Base-by-base conservation (phyloP, 2,113 vertebrate species). In the Cyprinus carpio region DNA sequence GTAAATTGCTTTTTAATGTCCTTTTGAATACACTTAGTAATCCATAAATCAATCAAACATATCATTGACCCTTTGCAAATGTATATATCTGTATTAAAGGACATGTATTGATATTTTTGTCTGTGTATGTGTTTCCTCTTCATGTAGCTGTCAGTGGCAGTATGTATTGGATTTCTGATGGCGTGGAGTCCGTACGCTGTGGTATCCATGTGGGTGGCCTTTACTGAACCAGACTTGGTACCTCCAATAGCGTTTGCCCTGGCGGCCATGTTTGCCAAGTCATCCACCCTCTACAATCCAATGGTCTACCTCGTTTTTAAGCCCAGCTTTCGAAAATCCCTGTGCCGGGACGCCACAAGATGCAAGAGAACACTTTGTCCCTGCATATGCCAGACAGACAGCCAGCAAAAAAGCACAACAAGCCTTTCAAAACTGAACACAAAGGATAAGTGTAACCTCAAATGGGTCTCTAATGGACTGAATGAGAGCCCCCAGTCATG, bases 381-480 rank as follows among this genome's bases (percentile, higher is more conserved):
- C 25, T 91, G 91, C 69, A n/a, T 89, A 65, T 90, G 89, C 58
- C 69, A 74, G 49, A 43, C 67, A 20, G 49, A 86, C 80, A 84
- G 85, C 1, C 3, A 60, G 18, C 89, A 88, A 80, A 93, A 92
- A 87, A 87, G 74, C 82, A 43, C 81, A 10, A 90, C 88, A 85
- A 86, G 54, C 23, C 84, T 87, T 25, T 37, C 89, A 34, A 85
- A 90, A 74, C 88, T 79, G n/a, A n/a, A 34, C 27, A 31, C 29
- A 81, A 91, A 87, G 83, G 90, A 93, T 12, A 91, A 91, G 1
- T 92, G 90, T 87, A 90, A 92, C 84, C 92, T 91, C 15, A 90
- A 91, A 8, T 87, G 90, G 85, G 79, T 91, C 54, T 93, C 93
- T 75, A 95, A 93, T 5, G 93, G 93, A n/a, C 88, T 91, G 16